A percentile compares a stretch with the other conserved stretches of the same genome.
Conservation (phyloP, 1,140 invertebrate genomes). For the Pectinophora gossypiella region DNA sequence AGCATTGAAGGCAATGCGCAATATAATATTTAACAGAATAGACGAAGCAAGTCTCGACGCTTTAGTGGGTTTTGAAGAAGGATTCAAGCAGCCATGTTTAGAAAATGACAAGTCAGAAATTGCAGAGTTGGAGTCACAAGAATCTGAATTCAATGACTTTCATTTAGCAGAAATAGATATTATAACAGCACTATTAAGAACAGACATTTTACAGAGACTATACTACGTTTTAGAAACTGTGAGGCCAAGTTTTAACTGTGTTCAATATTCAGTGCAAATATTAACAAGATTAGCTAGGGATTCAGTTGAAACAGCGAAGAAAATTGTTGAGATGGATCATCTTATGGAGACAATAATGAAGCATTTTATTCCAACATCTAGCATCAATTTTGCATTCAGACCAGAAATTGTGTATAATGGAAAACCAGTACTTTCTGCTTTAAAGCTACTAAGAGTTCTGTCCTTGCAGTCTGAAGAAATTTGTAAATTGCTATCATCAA, state of each 20-base stretch:
- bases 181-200: slow-evolving; percentile 83
- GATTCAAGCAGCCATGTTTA: slow-evolving; percentile 79
- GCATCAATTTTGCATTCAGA: slow-evolving; percentile 47
- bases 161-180: slow-evolving; percentile 87
- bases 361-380: slow-evolving; percentile 77
- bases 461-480: slow-evolving; percentile 60
- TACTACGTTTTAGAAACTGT: slow-evolving; percentile 83
- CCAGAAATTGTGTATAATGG: slow-evolving; percentile 54
- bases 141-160: slow-evolving; percentile 86
- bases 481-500: slow-evolving; percentile 45
- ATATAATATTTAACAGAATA: slow-evolving; percentile 83
- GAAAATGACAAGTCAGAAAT: slow-evolving; percentile 73
- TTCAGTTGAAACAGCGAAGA: slow-evolving; percentile 77
- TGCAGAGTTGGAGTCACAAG: slow-evolving; percentile 78
- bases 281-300: slow-evolving; percentile 82
- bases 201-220: slow-evolving; percentile 84
- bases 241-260: slow-evolving; percentile 79
- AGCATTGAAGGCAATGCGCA: slow-evolving; percentile 82
- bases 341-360: slow-evolving; percentile 76
- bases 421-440: slow-evolving; percentile 64
- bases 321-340: slow-evolving; percentile 76
- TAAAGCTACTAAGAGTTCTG: slow-evolving; percentile 75
- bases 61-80: slow-evolving; percentile 81
- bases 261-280: slow-evolving; percentile 82
- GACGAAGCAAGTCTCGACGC: slow-evolving; percentile 87